Percentiles rank a stretch among this genome's conserved stretches.
phyloP scores from a whole-genome alignment of 2,113 vertebrate genomes.

The Strix uralensis region DNA sequence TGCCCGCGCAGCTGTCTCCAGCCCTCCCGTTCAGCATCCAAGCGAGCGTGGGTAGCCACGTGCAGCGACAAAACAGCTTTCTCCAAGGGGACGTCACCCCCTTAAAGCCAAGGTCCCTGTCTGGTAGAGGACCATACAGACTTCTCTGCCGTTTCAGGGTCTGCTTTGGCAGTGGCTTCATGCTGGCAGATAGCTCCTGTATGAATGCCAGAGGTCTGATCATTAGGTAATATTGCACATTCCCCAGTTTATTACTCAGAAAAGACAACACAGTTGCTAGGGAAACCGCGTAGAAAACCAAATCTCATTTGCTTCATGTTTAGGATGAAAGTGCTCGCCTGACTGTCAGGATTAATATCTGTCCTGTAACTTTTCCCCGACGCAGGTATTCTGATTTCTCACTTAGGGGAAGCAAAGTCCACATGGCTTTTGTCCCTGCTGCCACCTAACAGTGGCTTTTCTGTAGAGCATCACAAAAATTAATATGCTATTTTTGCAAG shows the following conservation, averaged over 20 bases:
- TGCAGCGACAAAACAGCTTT: not conserved
- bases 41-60: rapidly evolving
- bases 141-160: too few relatives aligned
- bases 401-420: not conserved
- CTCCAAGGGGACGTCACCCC: rapidly evolving
- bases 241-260: rapidly evolving
- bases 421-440: not conserved
- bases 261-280: not conserved
- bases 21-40: not conserved
- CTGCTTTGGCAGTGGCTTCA: not conserved
- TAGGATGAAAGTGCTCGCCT: not conserved
- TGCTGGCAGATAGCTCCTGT: not conserved
- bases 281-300: not conserved
- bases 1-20: not conserved
- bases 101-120: rapidly evolving
- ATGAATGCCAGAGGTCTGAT: not conserved
- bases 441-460: not conserved
- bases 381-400: rapidly evolving
- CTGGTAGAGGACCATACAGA: too few relatives aligned
- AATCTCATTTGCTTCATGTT: not conserved
- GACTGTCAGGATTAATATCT: not conserved
- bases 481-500: not conserved
- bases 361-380: not conserved
- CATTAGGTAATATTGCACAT: not conserved
- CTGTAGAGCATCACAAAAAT: not conserved